Percentiles rank a stretch among this genome's conserved stretches.
Evolutionary conservation across 2,888 invertebrate species (phyloP).

Genomic region (Malthinus seriepunctatus): DNA sequence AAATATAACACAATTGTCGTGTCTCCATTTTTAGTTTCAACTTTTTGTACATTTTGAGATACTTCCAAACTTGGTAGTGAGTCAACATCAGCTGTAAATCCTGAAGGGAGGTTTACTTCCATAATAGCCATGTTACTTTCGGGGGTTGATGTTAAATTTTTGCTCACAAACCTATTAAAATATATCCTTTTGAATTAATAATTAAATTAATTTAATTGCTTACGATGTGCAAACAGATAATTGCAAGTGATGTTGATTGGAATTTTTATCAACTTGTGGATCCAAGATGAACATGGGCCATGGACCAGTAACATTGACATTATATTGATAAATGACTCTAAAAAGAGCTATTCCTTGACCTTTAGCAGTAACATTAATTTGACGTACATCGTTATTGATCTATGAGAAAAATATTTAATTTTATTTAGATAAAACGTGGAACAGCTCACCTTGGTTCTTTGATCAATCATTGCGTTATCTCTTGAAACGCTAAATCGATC

Average conservation of each 20-base stretch:
- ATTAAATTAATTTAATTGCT: constrained; percentile 33
- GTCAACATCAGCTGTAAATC: constrained; percentile 82
- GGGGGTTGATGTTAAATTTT: constrained; percentile 62
- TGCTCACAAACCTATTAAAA: constrained; percentile 63
- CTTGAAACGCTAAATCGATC: constrained; percentile 71
- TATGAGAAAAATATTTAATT: constrained; percentile 39
- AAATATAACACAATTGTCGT: constrained; percentile 72
- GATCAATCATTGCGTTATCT: constrained; percentile 80
- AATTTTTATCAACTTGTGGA: constrained; percentile 82
- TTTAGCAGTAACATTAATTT: constrained; percentile 73
- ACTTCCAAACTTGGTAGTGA: constrained; percentile 66
- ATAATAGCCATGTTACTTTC: constrained; percentile 89
- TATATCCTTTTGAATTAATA: background rate
- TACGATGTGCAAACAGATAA: constrained; percentile 82
- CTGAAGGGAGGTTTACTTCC: constrained; percentile 87
- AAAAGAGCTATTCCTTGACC: constrained; percentile 81
- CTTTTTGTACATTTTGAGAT: constrained; percentile 64
- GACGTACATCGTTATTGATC: constrained; percentile 61
- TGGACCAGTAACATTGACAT: constrained; percentile 83
- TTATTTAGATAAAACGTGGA: background rate
- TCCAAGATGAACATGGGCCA: constrained; percentile 87
- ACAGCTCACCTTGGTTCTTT: constrained; percentile 72
- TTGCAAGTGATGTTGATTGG: constrained; percentile 74
- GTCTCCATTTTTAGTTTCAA: constrained; percentile 70
- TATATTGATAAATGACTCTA: constrained; percentile 79